Percentiles rank a stretch among this genome's conserved stretches.
Evolutionary conservation across 2,888 invertebrate species (phyloP).

Genomic region (Mantis religiosa): DNA sequence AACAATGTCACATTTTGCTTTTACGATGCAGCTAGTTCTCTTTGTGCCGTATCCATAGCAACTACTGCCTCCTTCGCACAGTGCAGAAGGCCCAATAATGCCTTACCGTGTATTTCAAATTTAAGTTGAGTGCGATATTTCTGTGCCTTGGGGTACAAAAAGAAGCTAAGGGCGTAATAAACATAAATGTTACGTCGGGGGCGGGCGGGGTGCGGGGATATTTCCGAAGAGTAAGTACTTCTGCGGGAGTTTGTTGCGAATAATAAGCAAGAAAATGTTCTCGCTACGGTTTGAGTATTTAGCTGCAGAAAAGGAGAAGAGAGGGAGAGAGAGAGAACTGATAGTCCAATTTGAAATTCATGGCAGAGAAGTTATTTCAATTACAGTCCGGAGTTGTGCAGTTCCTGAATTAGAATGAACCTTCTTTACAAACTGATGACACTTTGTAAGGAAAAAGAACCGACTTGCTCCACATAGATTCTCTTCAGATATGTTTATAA

Average conservation of each 20-base stretch:
- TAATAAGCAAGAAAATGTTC: neutral
- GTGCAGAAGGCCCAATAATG: too few species aligned
- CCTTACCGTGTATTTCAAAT: too few species aligned
- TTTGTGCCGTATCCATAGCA: too few species aligned
- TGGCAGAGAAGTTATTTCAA: conserved; percentile 30
- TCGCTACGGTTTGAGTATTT: neutral
- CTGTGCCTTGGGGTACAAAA: neutral
- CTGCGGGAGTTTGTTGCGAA: conserved; percentile 1
- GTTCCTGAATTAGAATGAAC: conserved; percentile 24
- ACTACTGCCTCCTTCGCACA: too few species aligned
- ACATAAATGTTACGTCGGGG: neutral
- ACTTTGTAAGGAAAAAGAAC: too few species aligned
- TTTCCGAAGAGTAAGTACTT: neutral
- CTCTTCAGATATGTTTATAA: too few species aligned
- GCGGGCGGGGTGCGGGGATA: neutral
- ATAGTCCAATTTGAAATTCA: conserved; percentile 30
- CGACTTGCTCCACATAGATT: too few species aligned
- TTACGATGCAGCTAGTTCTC: too few species aligned
- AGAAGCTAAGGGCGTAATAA: neutral
- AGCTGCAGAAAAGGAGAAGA: neutral
- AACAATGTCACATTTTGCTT: too few species aligned
- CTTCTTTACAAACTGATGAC: neutral
- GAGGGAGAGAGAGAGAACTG: conserved; percentile 20
- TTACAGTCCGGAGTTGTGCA: conserved; percentile 13
- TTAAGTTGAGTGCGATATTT: too few species aligned